phyloP scores from a whole-genome alignment of 2,888 invertebrate species.

The Spatulosminthurus flaviceps region DNA sequence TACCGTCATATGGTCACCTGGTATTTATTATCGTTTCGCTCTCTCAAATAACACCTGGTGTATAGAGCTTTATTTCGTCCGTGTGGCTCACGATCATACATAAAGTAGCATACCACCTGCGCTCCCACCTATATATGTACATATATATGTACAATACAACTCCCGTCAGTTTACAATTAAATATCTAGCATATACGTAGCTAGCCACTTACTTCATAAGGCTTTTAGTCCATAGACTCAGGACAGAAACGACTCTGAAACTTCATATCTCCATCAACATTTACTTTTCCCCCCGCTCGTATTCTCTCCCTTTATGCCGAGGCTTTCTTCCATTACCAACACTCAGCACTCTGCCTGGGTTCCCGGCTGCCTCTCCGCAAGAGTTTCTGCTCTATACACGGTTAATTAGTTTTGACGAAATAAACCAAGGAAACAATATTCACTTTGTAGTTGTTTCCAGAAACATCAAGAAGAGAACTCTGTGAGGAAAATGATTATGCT shows the following conservation, averaged over 20 bases:
- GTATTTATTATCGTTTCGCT: constrained; percentile 18
- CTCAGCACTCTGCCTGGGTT: background rate
- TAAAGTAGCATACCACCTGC: constrained; percentile 18
- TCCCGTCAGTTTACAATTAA: background rate
- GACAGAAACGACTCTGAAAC: too few relatives aligned
- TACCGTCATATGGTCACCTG: constrained; percentile 18
- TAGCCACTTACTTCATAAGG: too few relatives aligned
- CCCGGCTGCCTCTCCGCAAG: background rate
- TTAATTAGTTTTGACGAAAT: constrained; percentile 13
- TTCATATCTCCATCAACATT: too few relatives aligned
- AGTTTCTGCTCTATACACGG: background rate
- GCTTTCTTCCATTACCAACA: constrained; percentile 1
- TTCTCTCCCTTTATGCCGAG: too few relatives aligned
- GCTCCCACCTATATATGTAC: background rate
- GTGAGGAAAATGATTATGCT: background rate
- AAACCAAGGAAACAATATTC: constrained; percentile 8
- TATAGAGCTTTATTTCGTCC: background rate
- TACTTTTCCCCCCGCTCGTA: too few relatives aligned
- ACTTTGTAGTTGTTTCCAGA: background rate
- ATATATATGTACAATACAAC: background rate
- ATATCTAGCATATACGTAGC: background rate
- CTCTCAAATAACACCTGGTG: constrained; percentile 18
- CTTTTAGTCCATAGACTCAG: too few relatives aligned
- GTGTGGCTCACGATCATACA: background rate
- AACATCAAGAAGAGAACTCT: background rate